Evolutionary conservation across 1,140 invertebrate genomes (phyloP).

Genomic region (Tetramorium simillimum): DNA sequence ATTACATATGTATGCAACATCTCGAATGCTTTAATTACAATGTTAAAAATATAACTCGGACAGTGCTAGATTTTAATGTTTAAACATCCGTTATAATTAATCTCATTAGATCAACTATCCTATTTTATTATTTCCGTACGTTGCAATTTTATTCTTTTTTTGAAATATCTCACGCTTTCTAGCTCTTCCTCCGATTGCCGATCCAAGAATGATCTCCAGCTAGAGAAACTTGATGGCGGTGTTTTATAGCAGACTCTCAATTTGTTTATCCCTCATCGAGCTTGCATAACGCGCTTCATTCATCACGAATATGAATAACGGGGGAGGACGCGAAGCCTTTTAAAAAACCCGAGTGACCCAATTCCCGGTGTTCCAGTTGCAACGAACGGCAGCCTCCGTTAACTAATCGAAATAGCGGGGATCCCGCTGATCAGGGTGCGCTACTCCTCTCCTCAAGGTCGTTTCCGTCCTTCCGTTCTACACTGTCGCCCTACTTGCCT

Average conservation of each 20-base stretch:
- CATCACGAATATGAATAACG: conserved; percentile 17
- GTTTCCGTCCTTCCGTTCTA: conserved; percentile 67
- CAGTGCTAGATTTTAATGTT: neutral
- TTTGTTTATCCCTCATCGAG: conserved; percentile 22
- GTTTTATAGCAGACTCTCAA: neutral
- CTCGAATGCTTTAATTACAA: neutral
- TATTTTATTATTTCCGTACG: neutral
- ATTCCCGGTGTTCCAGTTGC: conserved; percentile 29
- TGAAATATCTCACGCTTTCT: neutral
- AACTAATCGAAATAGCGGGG: conserved; percentile 56
- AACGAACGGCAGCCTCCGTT: conserved; percentile 42
- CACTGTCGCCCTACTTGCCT: conserved; percentile 61
- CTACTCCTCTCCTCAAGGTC: conserved; percentile 60
- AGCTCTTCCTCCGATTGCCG: neutral
- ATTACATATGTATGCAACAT: neutral
- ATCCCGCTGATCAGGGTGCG: conserved; percentile 10
- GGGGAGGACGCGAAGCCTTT: conserved; percentile 16
- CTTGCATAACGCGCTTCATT: conserved; percentile 43
- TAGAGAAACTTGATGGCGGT: neutral
- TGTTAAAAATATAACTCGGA: neutral
- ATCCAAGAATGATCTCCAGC: neutral
- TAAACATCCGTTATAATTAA: too few species aligned
- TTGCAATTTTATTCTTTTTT: neutral
- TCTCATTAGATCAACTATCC: neutral
- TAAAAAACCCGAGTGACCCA: conserved; percentile 44